Evolutionary conservation across 2,888 invertebrate species (phyloP).

Genomic region (Acrobasis suavella): DNA sequence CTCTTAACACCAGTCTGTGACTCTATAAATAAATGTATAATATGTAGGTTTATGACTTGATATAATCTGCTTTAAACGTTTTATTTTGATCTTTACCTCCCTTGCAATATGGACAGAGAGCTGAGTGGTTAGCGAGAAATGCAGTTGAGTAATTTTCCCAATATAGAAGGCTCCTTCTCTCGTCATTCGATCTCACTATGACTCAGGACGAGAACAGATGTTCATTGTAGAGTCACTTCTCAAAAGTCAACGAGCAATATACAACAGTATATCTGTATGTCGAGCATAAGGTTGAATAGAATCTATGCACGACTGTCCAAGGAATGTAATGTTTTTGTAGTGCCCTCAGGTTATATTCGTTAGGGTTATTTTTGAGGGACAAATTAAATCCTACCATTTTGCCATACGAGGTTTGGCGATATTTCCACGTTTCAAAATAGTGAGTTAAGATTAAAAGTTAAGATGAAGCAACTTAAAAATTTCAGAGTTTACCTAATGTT

Average conservation of each 20-base stretch:
- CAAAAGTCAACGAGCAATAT: neutral
- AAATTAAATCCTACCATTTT: too few species aligned
- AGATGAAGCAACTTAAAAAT: too few species aligned
- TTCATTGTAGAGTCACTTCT: slow-evolving; percentile 38
- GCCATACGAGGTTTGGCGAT: too few species aligned
- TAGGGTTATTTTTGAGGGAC: too few species aligned
- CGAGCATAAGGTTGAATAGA: too few species aligned
- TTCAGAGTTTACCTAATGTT: too few species aligned
- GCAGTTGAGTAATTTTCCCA: slow-evolving; percentile 66
- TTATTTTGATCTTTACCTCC: slow-evolving; percentile 18
- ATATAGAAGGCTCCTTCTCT: slow-evolving; percentile 57
- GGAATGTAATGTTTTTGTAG: too few species aligned
- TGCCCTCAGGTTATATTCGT: too few species aligned
- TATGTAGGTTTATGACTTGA: neutral
- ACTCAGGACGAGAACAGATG: slow-evolving; percentile 56
- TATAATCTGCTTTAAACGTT: neutral
- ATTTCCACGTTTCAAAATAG: too few species aligned
- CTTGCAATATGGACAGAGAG: slow-evolving; percentile 13
- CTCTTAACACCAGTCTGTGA: neutral
- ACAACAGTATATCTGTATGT: neutral
- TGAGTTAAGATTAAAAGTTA: too few species aligned
- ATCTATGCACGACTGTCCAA: too few species aligned
- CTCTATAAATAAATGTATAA: neutral
- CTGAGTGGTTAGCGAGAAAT: slow-evolving; percentile 23
- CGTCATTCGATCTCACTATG: slow-evolving; percentile 52